Base-by-base conservation (phyloP, 2,888 invertebrate species). In the Mythimna impura region DNA sequence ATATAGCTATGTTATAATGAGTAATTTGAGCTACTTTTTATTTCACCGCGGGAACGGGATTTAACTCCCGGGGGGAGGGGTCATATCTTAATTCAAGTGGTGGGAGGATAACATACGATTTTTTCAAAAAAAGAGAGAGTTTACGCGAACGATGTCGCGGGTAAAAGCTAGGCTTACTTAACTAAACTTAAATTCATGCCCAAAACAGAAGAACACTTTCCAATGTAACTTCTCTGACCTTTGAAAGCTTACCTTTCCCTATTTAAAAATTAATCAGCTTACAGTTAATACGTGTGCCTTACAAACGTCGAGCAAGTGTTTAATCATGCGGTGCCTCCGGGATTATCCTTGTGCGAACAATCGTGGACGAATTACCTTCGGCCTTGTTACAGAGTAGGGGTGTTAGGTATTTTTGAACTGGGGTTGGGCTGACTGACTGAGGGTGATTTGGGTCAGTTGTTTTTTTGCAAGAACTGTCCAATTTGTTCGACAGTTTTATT, bases 251-350 rank as follows among this genome's bases (percentile, higher is more conserved):
- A 65, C 65, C 43, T 67, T 52, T 65, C 12, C 65, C 50, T 12
- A 17, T 50, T 66, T 50, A 68, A 76, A 81, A 79, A 72, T 66
- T 67, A 74, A 77, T 84, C 68, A 70, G 68, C 71, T 75, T 83
- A 71, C 47, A 20, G 67, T 58, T 75, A 69, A 76, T 62, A 73
- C 57, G 64, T 75, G 70, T 66, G 55, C 36, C 66, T 50, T 64
- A 74, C 70, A 77, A 81, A 30, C 62, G 66, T 70, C 58, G 75
- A 75, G 67, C 66, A 71, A 81, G 77, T 80, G 69, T 78, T 76
- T 84, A 85, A 80, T 82, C 79, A 81, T 70, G 61, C 62, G 73
- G 36, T 61, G 66, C 36, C 50, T 64, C 60, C 58, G 47, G 79
- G 70, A 81, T 85, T 75, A 86, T 76, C 76, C 66, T 43, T 34